A percentile compares a stretch with the other conserved stretches of the same genome.
Conservation (phyloP, 2,797 vertebrate genomes). For the Trematomus bernacchii region DNA sequence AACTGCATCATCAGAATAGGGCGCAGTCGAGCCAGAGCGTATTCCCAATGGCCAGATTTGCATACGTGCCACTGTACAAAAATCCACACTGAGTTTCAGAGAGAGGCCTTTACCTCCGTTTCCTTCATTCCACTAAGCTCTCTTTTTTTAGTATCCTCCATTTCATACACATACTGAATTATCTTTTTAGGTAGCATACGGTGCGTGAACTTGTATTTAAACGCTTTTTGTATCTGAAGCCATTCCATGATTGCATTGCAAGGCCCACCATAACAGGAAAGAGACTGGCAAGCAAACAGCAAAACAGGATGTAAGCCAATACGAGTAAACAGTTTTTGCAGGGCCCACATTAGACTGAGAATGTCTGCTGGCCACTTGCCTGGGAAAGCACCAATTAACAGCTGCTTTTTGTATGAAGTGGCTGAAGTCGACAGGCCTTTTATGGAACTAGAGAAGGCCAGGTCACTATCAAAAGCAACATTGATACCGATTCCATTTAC, state of each 20-base stretch:
- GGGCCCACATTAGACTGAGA: conserved; percentile 65
- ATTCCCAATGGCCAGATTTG: conserved; percentile 83
- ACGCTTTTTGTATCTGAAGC: conserved; percentile 50
- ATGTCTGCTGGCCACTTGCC: conserved; percentile 64
- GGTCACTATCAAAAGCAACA: conserved; percentile 37
- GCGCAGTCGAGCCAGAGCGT: conserved; percentile 63
- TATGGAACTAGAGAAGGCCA: conserved; percentile 55
- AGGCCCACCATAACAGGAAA: conserved; percentile 74
- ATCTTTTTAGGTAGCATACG: conserved; percentile 42
- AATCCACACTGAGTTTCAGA: conserved; percentile 70
- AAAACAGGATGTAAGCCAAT: conserved; percentile 81
- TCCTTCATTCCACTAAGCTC: conserved; percentile 56
- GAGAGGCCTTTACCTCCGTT: conserved; percentile 41
- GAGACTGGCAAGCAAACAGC: conserved; percentile 70
- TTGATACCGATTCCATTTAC: conserved; percentile 16
- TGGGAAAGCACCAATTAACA: conserved; percentile 78
- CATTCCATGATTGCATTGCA: conserved; percentile 46
- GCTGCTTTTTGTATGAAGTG: conserved; percentile 58
- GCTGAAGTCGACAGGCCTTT: conserved; percentile 48
- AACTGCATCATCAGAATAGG: conserved; percentile 83
- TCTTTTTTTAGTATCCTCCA: conserved; percentile 22
- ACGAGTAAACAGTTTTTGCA: conserved; percentile 71
- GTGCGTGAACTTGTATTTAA: conserved; percentile 25
- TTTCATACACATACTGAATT: conserved; percentile 45
- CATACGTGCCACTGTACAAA: conserved; percentile 80